These are phyloP conservation scores for Hermodice carunculata DNA, from an alignment of 2,888 invertebrate species.

Conservation along the genomic window DNA sequence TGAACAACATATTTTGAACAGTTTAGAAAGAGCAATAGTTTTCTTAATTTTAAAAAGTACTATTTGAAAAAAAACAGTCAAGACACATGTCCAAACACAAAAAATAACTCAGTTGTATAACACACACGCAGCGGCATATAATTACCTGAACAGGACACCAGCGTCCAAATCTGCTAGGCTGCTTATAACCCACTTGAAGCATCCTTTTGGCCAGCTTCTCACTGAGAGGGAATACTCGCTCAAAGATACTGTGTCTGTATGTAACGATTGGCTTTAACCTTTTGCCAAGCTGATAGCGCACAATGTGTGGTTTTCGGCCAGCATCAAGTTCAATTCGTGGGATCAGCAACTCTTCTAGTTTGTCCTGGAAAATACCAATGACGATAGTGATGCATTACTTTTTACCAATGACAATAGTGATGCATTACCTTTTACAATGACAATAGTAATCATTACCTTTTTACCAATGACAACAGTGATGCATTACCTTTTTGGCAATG, in stretches of 20 bases:
- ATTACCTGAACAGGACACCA: slow-evolving; percentile 69
- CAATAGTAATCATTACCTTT: too few species aligned
- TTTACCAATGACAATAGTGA: too few species aligned
- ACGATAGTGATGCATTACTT: too few species aligned
- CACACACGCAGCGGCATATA: neutral
- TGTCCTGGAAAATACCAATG: slow-evolving; percentile 51
- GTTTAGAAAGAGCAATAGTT: too few species aligned
- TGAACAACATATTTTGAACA: too few species aligned
- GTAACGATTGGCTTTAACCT: slow-evolving; percentile 56
- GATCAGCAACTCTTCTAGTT: slow-evolving; percentile 63
- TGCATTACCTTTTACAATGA: too few species aligned
- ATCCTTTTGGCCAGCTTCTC: slow-evolving; percentile 63
- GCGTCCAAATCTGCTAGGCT: slow-evolving; percentile 67
- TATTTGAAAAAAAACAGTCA: too few species aligned
- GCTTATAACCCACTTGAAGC: slow-evolving; percentile 66
- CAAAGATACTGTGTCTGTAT: slow-evolving; percentile 65
- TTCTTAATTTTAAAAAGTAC: too few species aligned
- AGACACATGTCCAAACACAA: neutral
- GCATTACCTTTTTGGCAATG: too few species aligned
- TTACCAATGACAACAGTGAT: too few species aligned
- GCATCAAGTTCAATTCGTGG: slow-evolving; percentile 63
- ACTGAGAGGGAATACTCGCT: slow-evolving; percentile 65
- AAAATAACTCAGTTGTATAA: neutral
- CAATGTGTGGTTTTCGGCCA: slow-evolving; percentile 66
- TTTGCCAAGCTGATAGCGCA: slow-evolving; percentile 63